phyloP scores from a whole-genome alignment of 2,797 vertebrate genomes.

The Otolemur crassicaudatus region DNA sequence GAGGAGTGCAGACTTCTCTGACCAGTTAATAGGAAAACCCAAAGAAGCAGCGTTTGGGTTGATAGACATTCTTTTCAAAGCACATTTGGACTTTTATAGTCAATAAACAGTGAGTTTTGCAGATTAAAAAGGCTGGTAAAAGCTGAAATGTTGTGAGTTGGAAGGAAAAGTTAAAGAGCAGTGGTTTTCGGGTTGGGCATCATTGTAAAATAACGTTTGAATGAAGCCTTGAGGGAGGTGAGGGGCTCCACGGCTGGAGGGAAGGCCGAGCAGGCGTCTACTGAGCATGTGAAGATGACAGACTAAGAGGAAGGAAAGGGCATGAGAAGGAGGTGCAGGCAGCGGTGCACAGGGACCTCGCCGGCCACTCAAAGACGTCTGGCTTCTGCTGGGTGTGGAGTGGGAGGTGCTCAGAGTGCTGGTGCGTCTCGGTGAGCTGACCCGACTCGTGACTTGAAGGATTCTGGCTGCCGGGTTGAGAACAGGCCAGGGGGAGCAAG shows the following conservation, averaged over 20 bases:
- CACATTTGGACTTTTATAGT: neutral
- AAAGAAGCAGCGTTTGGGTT: neutral
- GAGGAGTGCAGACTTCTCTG: neutral
- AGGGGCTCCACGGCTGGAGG: neutral
- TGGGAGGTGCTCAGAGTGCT: neutral
- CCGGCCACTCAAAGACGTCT: neutral
- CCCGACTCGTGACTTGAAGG: neutral
- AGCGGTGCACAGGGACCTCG: too few species aligned
- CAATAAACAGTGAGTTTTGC: neutral
- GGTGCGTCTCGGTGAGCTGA: neutral
- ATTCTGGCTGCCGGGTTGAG: neutral
- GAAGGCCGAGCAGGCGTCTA: neutral
- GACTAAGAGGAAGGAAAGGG: neutral
- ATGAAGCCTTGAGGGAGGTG: neutral
- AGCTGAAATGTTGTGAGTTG: neutral
- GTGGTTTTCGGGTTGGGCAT: neutral
- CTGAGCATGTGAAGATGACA: neutral
- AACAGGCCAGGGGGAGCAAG: neutral
- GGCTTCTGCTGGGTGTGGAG: neutral
- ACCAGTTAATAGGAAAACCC: neutral
- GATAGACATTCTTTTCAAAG: conserved; percentile 32
- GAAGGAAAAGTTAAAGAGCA: neutral
- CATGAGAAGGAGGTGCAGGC: neutral
- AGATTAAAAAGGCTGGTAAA: neutral
- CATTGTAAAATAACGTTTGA: neutral